A percentile compares a stretch with the other conserved stretches of the same genome.
Evolutionary conservation across 2,797 vertebrate species (phyloP).

Genomic region (Acestrorhynchus altus): DNA sequence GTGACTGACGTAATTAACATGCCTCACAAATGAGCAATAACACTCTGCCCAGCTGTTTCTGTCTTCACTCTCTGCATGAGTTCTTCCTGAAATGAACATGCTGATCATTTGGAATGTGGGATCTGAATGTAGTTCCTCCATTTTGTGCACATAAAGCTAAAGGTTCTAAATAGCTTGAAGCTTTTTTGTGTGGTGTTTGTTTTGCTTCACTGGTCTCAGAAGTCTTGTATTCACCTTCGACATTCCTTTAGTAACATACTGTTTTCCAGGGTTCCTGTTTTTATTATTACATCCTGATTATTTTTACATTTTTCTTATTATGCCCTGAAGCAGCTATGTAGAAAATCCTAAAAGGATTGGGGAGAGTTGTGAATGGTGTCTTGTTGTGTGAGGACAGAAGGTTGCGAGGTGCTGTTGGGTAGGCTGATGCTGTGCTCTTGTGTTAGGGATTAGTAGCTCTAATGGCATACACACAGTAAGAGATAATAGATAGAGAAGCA

Average conservation of each 20-base stretch:
- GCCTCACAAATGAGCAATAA: constrained; percentile 30
- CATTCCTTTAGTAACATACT: constrained; percentile 12
- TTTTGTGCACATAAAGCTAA: not conserved
- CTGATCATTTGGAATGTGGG: not conserved
- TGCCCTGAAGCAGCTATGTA: constrained; percentile 32
- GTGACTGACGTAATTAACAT: constrained; percentile 33
- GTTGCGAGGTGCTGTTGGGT: constrained; percentile 45
- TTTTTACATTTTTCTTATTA: constrained; percentile 53
- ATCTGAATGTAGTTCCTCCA: not conserved
- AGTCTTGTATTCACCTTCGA: not conserved
- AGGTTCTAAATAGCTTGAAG: not conserved
- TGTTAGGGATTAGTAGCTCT: constrained; percentile 57
- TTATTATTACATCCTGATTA: constrained; percentile 27
- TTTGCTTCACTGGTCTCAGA: not conserved
- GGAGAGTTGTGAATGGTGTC: constrained; percentile 46
- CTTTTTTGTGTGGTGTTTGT: not conserved
- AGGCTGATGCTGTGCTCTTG: constrained; percentile 46
- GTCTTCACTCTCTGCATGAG: not conserved
- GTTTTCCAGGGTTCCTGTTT: constrained; percentile 34
- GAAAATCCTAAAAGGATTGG: constrained; percentile 55
- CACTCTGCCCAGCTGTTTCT: constrained; percentile 16
- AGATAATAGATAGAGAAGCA: constrained; percentile 55
- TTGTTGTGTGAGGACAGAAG: constrained; percentile 52
- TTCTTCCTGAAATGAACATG: not conserved
- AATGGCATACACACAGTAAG: constrained; percentile 49